Evolutionary conservation across 2,113 vertebrate species (phyloP).

Genomic region (Salvelinus alpinus): DNA sequence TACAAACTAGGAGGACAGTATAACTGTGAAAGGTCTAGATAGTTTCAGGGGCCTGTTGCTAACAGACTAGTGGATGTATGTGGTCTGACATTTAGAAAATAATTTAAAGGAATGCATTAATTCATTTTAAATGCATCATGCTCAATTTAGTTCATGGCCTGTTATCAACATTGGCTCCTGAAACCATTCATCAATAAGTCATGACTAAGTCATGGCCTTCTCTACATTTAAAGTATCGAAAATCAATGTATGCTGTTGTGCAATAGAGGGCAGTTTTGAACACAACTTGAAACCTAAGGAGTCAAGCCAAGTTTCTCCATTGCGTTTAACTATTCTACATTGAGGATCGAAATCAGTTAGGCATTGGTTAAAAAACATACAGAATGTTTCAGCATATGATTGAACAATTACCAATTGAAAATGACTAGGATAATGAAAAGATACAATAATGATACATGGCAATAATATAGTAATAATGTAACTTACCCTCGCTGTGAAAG

Average conservation of each 20-base stretch:
- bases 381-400: no score
- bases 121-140: neutral
- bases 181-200: constrained; percentile 27
- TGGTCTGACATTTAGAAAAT: neutral
- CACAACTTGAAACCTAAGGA: constrained; percentile 56
- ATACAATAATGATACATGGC: neutral
- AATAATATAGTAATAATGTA: neutral
- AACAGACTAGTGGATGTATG: constrained; percentile 25
- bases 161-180: constrained; percentile 39
- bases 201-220: neutral
- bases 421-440: neutral
- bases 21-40: constrained; percentile 44
- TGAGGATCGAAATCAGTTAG: constrained; percentile 36
- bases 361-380: neutral
- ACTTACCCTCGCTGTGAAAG: constrained; percentile 88
- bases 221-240: neutral
- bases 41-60: constrained; percentile 39
- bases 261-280: constrained; percentile 25
- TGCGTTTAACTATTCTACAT: constrained; percentile 32
- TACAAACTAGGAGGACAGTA: constrained; percentile 48
- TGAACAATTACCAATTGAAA: neutral
- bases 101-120: neutral
- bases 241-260: neutral
- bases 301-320: constrained; percentile 67
- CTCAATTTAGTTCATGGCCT: constrained; percentile 18